Evolutionary conservation across 2,113 vertebrate genomes (phyloP).

Genomic region (Pundamilia nyererei): DNA sequence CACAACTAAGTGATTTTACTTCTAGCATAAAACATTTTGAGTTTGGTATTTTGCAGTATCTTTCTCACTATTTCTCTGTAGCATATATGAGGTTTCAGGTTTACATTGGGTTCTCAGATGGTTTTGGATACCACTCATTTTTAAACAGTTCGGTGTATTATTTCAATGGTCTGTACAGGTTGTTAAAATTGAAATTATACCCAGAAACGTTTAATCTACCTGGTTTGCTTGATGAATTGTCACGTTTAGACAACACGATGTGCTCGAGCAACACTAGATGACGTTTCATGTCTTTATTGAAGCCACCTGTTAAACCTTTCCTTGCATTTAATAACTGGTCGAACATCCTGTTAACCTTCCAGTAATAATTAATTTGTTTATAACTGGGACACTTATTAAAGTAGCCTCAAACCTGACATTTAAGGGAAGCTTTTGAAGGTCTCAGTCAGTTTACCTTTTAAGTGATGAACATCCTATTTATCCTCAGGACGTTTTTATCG

Average conservation of each 20-base stretch:
- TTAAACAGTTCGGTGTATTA: background rate
- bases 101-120: slow-evolving; percentile 36
- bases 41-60: background rate
- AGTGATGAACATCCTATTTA: background rate
- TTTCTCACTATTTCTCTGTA: slow-evolving; percentile 8
- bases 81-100: slow-evolving; percentile 44
- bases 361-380: background rate
- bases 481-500: background rate
- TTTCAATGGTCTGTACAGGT: background rate
- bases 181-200: background rate
- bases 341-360: background rate
- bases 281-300: background rate
- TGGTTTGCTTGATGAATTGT: background rate
- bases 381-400: background rate
- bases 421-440: background rate
- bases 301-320: background rate
- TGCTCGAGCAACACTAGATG: background rate
- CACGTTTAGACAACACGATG: background rate
- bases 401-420: background rate
- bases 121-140: background rate
- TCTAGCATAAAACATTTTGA: background rate
- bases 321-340: background rate
- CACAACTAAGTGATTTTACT: background rate
- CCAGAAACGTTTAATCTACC: background rate
- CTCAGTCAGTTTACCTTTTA: background rate